These are phyloP conservation scores for Magallana gigas DNA, from an alignment of 1,140 invertebrate species.

Conservation along the genomic window DNA sequence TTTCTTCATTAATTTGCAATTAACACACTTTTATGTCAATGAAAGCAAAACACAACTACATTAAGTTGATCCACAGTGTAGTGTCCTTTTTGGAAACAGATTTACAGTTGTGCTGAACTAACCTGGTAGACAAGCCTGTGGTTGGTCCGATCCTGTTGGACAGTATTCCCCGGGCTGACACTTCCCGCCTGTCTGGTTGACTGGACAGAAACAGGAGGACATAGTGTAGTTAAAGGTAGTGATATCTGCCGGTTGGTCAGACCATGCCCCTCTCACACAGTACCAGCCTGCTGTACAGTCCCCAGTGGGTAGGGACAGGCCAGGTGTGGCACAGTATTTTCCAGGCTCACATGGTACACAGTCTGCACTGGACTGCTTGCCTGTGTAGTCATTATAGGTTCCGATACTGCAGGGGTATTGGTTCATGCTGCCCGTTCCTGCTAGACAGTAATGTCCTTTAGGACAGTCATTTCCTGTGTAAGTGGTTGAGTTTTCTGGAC, in stretches of 20 bases:
- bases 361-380: conserved; percentile 64
- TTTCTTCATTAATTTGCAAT: too few species aligned
- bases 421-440: conserved; percentile 64
- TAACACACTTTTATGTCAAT: too few species aligned
- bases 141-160: conserved; percentile 69
- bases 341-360: conserved; percentile 73
- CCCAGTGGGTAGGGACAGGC: conserved; percentile 65
- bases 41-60: too few species aligned
- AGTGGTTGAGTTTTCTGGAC: conserved; percentile 74
- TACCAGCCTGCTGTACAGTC: conserved; percentile 75
- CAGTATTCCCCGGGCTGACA: conserved; percentile 74
- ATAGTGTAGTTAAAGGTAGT: conserved; percentile 66
- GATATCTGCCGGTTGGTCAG: conserved; percentile 68
- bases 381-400: conserved; percentile 67
- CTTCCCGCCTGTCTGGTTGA: conserved; percentile 74
- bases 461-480: conserved; percentile 70
- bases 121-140: conserved; percentile 70
- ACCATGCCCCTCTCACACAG: conserved; percentile 73
- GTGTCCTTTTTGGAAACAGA: too few species aligned
- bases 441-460: conserved; percentile 74
- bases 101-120: conserved; percentile 2
- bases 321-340: conserved; percentile 70
- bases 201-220: conserved; percentile 70
- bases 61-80: too few species aligned
- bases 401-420: conserved; percentile 73